phyloP scores from a whole-genome alignment of 2,797 vertebrate genomes.

The Onychomys leucogaster region DNA sequence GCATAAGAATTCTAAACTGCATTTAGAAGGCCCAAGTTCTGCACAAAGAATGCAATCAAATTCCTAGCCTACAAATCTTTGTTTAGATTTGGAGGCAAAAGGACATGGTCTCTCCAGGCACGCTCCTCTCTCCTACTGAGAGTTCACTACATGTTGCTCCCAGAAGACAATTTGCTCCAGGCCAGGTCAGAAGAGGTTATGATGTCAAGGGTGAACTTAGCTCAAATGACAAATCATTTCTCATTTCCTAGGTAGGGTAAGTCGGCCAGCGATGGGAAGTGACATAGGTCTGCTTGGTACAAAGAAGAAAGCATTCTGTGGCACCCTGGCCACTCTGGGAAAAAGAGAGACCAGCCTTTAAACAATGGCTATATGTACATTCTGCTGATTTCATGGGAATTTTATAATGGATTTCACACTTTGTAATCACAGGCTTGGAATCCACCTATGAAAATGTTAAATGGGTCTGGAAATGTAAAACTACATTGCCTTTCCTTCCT shows the following conservation, averaged over 20 bases:
- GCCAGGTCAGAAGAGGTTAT: slow-evolving; percentile 1
- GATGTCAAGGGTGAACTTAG: neutral
- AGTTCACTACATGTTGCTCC: neutral
- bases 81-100: slow-evolving; percentile 65
- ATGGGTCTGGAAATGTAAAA: slow-evolving; percentile 82
- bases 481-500: slow-evolving; percentile 79
- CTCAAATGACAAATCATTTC: slow-evolving; percentile 50
- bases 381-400: slow-evolving; percentile 82
- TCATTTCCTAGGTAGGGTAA: neutral
- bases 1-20: slow-evolving; percentile 12
- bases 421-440: slow-evolving; percentile 82
- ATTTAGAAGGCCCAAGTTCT: slow-evolving; percentile 30
- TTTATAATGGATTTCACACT: slow-evolving; percentile 86
- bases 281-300: slow-evolving; percentile 44
- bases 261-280: slow-evolving; percentile 67
- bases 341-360: slow-evolving; percentile 68
- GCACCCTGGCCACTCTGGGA: slow-evolving; percentile 58
- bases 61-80: slow-evolving; percentile 38
- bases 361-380: slow-evolving; percentile 75
- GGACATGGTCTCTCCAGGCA: neutral
- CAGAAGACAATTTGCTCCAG: neutral
- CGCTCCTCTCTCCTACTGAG: neutral
- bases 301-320: slow-evolving; percentile 73
- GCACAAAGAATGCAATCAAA: slow-evolving; percentile 30
- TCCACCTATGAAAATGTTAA: slow-evolving; percentile 84